Base-by-base conservation (phyloP, 2,888 invertebrate genomes). In the Xylota sylvarum region DNA sequence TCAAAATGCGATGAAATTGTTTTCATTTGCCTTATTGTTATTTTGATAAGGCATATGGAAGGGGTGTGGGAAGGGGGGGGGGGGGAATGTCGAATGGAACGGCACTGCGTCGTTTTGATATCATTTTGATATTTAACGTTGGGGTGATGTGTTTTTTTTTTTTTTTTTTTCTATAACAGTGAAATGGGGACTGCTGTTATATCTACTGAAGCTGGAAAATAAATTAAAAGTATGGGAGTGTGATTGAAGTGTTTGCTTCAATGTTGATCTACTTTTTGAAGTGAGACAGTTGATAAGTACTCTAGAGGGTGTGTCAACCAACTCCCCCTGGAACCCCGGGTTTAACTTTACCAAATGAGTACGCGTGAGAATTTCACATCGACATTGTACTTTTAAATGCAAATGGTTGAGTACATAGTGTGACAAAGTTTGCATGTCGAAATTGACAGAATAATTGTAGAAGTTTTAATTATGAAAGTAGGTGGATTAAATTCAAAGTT, bases 1-100 rank as follows among this genome's bases (percentile, higher is more conserved):
- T 62, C 62, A 70, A 69, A 77, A 67, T 65, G 56, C 65, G 48
- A 50, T 77, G 37, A 77, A 77, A 77, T 67, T 77, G 77, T 67
- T 67, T 78, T 78, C 78, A 55, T 78, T 70, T 62, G 78, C 60
- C 78, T 69, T 78, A 78, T 70, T 78, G 62, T 78, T 78, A 62
- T 60, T 69, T 67, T 60, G 67, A 70, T 70, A 70, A 70, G 6
- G 55, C 32, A 23, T 3, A 23, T 3, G 1, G 23, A 23, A 2
- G 23, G 23, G 23, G 23, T 1, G 7, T 50, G 10, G 35, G 23
- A n/a, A 0, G 52, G 6, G 35, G 10, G 55, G 32, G 2, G 43
- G 32, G 23, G 46, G 14, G 43, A n/a, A n/a, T 50, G 27, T 50
- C 14, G 23, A 64, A 48, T 35, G 23, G 23, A 23, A 23, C 23